These are phyloP conservation scores for Coptodon rendalli DNA, from an alignment of 2,113 vertebrate species.

Conservation along the genomic window DNA sequence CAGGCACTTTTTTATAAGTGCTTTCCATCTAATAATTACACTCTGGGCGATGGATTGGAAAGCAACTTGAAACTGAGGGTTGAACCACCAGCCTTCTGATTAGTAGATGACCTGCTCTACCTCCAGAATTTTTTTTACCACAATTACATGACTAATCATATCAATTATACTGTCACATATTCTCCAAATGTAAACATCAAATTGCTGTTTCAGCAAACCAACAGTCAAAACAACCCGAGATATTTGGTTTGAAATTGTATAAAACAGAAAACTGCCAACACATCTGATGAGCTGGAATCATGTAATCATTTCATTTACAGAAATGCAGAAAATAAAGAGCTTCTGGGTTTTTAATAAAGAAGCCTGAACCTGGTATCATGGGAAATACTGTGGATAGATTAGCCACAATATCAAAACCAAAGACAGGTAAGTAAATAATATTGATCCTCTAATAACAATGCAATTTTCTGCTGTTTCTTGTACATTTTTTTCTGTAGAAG, in stretches of 20 bases:
- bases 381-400: background rate
- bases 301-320: background rate
- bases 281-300: background rate
- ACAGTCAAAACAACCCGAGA: background rate
- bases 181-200: background rate
- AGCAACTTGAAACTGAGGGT: background rate
- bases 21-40: background rate
- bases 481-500: too few relatives aligned
- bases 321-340: background rate
- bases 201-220: background rate
- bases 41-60: background rate
- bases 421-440: background rate
- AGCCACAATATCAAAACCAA: background rate
- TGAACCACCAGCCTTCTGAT: background rate
- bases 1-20: background rate
- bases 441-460: background rate
- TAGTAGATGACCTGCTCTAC: background rate
- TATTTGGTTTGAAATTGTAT: background rate
- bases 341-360: background rate
- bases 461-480: background rate
- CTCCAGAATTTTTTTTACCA: background rate
- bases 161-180: background rate
- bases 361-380: background rate
- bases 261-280: background rate
- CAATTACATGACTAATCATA: background rate